Base-by-base conservation (phyloP, 2,797 vertebrate genomes). In the Garrulus glandarius region DNA sequence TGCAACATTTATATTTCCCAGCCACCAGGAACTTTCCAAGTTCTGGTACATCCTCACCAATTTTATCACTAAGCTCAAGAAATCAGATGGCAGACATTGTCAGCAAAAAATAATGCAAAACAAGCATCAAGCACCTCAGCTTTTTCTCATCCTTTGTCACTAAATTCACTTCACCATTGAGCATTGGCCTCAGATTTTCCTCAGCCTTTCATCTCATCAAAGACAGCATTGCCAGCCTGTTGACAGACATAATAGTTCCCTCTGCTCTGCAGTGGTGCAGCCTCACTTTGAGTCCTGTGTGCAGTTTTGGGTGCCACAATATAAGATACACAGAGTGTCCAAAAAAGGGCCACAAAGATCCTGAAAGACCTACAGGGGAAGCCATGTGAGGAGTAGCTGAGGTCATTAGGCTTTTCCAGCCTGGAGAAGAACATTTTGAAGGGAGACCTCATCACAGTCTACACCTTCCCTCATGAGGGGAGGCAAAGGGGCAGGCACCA, bases 401-500 rank as follows among this genome's bases (percentile, higher is more conserved):
- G 13, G n/a, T 46, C 27, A 20, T 43, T 46, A 52, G 14, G 10
- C 12, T 36, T 74, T 5, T 27, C 53, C 30, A 47, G 26, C 13
- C 41, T 53, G 53, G 24, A 59, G 14, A n/a, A 70, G 15, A n/a
- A 17, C 14, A 52, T 9, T 32, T 26, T 47, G 15, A 59, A 11
- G 5, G 8, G 21, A 60, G 22, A 55, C 9, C 2, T 88, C 34
- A 74, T 19, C 0, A 0, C 16, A 44, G 29, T 17, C 37, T 57
- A 32, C 15, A 47, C 12, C 13, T 20, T 60, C 26, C 34, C 21
- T 53, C 3, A 5, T 5, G 5, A 47, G 15, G 17, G 13, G 34
- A 68, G 47, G 15, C 21, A 39, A 46, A 47, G 26, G 18, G 9
- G 10, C 15, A 60, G 26, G 47, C 26, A 13, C 18, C 27, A 22